A percentile compares a stretch with the other conserved stretches of the same genome.
Conservation (phyloP, 1,140 invertebrate species). For the Ectropis grisescens region DNA sequence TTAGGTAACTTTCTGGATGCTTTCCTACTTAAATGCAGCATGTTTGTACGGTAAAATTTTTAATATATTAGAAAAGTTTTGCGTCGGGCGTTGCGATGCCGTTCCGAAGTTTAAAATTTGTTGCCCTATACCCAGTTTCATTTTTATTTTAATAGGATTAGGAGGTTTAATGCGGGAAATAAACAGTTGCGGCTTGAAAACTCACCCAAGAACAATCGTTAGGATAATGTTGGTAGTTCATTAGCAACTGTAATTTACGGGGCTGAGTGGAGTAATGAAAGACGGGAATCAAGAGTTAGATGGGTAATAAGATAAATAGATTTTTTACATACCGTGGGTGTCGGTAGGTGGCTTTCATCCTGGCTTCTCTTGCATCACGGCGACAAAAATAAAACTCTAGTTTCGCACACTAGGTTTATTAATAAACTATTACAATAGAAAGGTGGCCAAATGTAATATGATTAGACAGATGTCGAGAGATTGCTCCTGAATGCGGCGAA, state of each 20-base stretch:
- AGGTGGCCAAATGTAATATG: too few species aligned
- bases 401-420: too few species aligned
- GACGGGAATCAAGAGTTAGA: too few species aligned
- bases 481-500: too few species aligned
- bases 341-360: neutral
- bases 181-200: constrained; percentile 23
- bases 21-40: constrained; percentile 26
- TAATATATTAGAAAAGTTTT: constrained; percentile 44
- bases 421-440: too few species aligned
- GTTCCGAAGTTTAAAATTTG: constrained; percentile 31
- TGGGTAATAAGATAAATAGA: too few species aligned
- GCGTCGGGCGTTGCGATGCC: constrained; percentile 7
- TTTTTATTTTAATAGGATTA: constrained; percentile 31
- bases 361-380: neutral
- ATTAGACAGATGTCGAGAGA: too few species aligned
- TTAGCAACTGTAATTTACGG: too few species aligned
- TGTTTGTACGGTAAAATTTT: constrained; percentile 33
- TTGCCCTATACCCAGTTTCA: constrained; percentile 18
- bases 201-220: constrained; percentile 22
- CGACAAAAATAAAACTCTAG: too few species aligned
- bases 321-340: neutral
- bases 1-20: constrained; percentile 23
- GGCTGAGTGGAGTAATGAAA: too few species aligned
- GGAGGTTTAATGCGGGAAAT: constrained; percentile 20
- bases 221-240: constrained; percentile 22